Conservation (phyloP, 2,797 vertebrate species). For the Dipus sagitta region DNA sequence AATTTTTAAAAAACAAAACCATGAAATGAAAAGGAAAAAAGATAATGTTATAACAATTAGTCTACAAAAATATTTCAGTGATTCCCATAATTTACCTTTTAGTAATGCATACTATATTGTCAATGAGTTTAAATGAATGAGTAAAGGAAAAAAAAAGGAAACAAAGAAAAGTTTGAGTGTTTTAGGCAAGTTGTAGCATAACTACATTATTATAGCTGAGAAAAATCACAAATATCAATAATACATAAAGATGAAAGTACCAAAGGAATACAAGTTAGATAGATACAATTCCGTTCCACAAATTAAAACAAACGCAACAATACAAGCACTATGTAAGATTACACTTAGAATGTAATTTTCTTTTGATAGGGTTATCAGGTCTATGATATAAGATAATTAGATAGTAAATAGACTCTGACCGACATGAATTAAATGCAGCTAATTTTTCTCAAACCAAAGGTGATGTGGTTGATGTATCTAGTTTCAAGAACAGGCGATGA, state of each 20-base stretch:
- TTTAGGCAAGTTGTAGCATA: constrained; percentile 90
- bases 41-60: constrained; percentile 86
- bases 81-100: constrained; percentile 89
- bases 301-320: constrained; percentile 88
- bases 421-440: constrained; percentile 87
- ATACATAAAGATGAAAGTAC: constrained; percentile 88
- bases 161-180: constrained; percentile 85
- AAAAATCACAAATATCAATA: constrained; percentile 89
- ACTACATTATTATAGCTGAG: constrained; percentile 89
- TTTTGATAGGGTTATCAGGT: constrained; percentile 86
- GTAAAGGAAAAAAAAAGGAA: constrained; percentile 85
- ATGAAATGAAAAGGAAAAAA: constrained; percentile 87
- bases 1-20: constrained; percentile 88
- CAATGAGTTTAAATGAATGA: constrained; percentile 89
- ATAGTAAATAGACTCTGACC: constrained; percentile 88
- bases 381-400: constrained; percentile 88
- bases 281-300: constrained; percentile 88
- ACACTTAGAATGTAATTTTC: constrained; percentile 85
- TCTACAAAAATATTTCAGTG: constrained; percentile 91
- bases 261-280: constrained; percentile 88
- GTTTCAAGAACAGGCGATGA: constrained; percentile 87
- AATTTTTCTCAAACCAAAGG: constrained; percentile 81
- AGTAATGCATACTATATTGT: constrained; percentile 87
- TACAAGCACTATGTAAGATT: constrained; percentile 89
- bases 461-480: constrained; percentile 88